A percentile compares a stretch with the other conserved stretches of the same genome.
Evolutionary conservation across 1,140 invertebrate genomes (phyloP).

Genomic region (Calephelis virginiensis): DNA sequence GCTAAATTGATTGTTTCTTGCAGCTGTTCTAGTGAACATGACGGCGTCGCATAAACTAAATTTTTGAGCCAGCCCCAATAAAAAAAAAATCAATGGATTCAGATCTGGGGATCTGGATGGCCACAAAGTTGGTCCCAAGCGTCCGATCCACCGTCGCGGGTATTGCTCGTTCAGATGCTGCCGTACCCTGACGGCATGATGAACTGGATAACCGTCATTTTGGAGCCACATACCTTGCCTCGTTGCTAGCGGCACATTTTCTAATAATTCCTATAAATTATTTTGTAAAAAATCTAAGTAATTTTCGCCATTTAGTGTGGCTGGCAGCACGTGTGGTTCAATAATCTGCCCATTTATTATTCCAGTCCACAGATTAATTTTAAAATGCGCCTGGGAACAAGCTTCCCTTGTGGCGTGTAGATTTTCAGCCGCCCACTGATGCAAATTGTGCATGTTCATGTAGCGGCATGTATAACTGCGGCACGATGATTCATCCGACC

Average conservation of each 20-base stretch:
- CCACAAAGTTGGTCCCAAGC: too few species aligned
- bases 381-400: background rate
- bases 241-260: background rate
- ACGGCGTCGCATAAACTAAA: too few species aligned
- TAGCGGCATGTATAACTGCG: background rate
- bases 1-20: too few species aligned
- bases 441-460: background rate
- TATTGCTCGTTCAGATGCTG: too few species aligned
- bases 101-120: too few species aligned
- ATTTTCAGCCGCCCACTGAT: background rate
- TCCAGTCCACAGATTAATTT: background rate
- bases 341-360: background rate
- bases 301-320: background rate
- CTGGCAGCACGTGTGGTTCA: background rate
- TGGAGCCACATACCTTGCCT: background rate
- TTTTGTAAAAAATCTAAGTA: conserved; percentile 7
- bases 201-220: background rate
- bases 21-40: too few species aligned
- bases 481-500: background rate
- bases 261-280: background rate
- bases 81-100: too few species aligned
- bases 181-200: background rate
- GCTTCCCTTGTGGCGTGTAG: background rate
- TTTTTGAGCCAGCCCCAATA: too few species aligned
- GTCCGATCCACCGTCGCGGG: too few species aligned